phyloP scores from a whole-genome alignment of 2,113 vertebrate species.

The Actenoides hombroni region DNA sequence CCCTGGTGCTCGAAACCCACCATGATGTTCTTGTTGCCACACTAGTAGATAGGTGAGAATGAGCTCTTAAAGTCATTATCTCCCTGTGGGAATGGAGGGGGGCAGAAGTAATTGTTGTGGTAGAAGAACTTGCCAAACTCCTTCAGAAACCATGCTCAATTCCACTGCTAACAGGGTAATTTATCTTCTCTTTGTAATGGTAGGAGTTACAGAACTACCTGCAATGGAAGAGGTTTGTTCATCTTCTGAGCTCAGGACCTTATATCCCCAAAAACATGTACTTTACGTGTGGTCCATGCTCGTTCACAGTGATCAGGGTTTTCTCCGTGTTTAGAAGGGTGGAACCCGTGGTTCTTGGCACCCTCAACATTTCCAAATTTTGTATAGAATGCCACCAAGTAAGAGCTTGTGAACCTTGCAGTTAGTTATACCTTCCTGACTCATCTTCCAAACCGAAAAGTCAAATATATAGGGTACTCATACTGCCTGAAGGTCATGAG shows the following conservation, averaged over 20 bases:
- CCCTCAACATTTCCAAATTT: neutral
- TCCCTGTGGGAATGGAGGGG: neutral
- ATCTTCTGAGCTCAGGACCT: neutral
- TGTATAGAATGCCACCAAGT: neutral
- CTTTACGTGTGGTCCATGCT: neutral
- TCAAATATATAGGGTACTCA: neutral
- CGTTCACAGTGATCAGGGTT: neutral
- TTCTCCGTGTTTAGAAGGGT: neutral
- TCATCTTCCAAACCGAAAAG: neutral
- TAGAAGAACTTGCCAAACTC: neutral
- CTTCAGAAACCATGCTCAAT: neutral
- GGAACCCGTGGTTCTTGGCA: neutral
- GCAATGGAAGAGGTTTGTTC: neutral
- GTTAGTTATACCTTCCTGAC: neutral
- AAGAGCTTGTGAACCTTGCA: neutral
- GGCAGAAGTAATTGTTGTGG: neutral
- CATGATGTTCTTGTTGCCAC: neutral
- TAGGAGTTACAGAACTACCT: neutral
- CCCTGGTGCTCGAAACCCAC: neutral
- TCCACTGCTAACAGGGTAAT: neutral
- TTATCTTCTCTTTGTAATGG: neutral
- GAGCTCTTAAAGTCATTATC: neutral
- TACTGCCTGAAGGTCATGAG: neutral
- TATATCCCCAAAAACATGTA: neutral
- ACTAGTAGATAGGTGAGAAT: neutral